Evolutionary conservation across 2,113 vertebrate species (phyloP), one percentile per base, ranked within the genome.

Genomic region (Ciconia stormi): DNA sequence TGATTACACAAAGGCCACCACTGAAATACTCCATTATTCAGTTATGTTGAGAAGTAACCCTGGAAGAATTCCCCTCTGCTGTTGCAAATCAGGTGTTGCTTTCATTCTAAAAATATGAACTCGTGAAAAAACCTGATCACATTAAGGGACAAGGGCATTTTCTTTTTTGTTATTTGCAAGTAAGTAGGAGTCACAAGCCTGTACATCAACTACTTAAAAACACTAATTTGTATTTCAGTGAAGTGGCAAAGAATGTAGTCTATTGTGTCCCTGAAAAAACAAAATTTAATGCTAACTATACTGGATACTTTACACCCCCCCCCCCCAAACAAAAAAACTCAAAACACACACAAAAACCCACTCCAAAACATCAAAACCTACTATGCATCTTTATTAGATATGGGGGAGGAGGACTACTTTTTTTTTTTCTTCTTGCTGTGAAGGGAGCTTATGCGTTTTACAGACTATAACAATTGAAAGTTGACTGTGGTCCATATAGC

Each of bases 1-100:
- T 93, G 86, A 47, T 93, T 77, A 89, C 83, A 94, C 92, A 93
- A 94, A 96, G 81, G 50, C 94, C 90, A 83, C 53, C 26, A 92
- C 36, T 3, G 12, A 95, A 88, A 74, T 78, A 80, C 46, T 8
- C 38, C 38, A 6, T 83, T 83, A 25, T 76, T 92, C 40, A 55
- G 79, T 72, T 77, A 67, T 36, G 15, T 32, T 50, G 53, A 95
- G 81, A 85, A 91, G 46, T 34, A 82, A 38, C 22, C 52, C 70
- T 82, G 26, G 27, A 50, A 92, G 74, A 94, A 92, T 82, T 88
- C 11, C 6, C 49, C 61, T 95, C 42, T 85, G 53, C 34, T 90
- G 49, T n/a, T 89, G 62, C 65, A 76, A 78, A 59, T 49, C 40
- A 61, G 69, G 22, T 34, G 38, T 85, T 59, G 18, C 44, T 77